Conservation (phyloP, 2,888 invertebrate species). For the Ormyrus pomaceus region DNA sequence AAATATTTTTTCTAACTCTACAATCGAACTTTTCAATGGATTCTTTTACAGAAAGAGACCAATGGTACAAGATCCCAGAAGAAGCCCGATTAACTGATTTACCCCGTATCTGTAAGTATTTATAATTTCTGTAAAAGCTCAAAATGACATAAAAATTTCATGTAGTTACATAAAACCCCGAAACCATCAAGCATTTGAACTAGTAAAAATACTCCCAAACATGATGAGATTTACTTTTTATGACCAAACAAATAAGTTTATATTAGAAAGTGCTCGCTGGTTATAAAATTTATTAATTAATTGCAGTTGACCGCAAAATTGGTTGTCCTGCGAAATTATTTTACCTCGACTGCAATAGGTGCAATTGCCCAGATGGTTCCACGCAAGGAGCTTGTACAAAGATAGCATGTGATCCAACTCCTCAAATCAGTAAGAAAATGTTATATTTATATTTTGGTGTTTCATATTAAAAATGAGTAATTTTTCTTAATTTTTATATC, state of each 20-base stretch:
- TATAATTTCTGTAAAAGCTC: not conserved
- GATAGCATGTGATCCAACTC: constrained; percentile 2
- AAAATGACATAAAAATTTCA: too few species aligned
- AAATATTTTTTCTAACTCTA: not conserved
- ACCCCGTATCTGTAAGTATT: constrained; percentile 28
- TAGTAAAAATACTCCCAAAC: too few species aligned
- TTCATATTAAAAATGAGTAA: not conserved
- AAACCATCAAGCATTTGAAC: too few species aligned
- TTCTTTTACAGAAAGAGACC: constrained; percentile 28
- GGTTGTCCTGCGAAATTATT: constrained; percentile 25
- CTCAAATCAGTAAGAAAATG: constrained; percentile 37
- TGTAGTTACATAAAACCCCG: not conserved
- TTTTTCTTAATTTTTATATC: not conserved
- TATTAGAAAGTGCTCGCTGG: not conserved
- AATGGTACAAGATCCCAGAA: constrained; percentile 4
- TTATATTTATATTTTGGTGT: too few species aligned
- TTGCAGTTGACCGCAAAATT: constrained; percentile 10
- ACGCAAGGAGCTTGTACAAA: not conserved
- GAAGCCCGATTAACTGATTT: constrained; percentile 13
- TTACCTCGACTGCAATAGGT: constrained; percentile 38
- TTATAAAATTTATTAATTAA: not conserved
- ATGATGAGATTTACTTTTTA: too few species aligned
- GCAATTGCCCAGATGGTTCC: not conserved
- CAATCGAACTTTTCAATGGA: too few species aligned
- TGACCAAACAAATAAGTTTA: not conserved